These are phyloP conservation scores for Enteromius viviparus DNA, from an alignment of 2,797 vertebrate genomes.

Conservation along the genomic window DNA sequence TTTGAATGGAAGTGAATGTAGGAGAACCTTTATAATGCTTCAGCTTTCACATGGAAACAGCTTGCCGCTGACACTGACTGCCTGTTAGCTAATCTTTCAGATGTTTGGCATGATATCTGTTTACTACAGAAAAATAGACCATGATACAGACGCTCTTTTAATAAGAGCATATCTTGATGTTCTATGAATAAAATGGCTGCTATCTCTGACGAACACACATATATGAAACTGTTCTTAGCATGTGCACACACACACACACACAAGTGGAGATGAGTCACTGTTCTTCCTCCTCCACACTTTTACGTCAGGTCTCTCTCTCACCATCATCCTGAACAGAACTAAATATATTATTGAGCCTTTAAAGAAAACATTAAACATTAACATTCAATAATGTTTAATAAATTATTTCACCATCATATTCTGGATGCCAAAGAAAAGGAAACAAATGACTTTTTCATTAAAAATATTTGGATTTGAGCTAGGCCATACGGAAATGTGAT, in stretches of 20 bases:
- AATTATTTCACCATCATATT: not conserved
- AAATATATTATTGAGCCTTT: constrained; percentile 7
- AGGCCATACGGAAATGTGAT: not conserved
- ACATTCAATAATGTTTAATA: no score
- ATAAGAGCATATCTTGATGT: not conserved
- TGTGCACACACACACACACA: not conserved
- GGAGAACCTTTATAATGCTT: not conserved
- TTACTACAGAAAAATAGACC: not conserved
- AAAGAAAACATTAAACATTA: not conserved
- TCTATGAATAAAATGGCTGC: constrained; percentile 43
- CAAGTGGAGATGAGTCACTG: constrained; percentile 45
- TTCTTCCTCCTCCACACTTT: constrained; percentile 9
- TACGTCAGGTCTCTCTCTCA: not conserved
- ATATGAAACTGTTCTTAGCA: not conserved
- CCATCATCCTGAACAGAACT: not conserved
- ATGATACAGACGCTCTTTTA: not conserved
- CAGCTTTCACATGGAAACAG: not conserved
- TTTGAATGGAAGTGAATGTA: not conserved
- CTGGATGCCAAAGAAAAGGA: not conserved
- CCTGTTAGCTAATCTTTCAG: not conserved
- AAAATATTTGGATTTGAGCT: not conserved
- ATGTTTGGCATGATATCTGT: not conserved
- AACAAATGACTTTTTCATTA: not conserved
- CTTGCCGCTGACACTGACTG: not conserved
- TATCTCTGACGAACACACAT: constrained; percentile 6